Evolutionary conservation across 2,888 invertebrate species (phyloP).

Genomic region (Nomada lathburiana): DNA sequence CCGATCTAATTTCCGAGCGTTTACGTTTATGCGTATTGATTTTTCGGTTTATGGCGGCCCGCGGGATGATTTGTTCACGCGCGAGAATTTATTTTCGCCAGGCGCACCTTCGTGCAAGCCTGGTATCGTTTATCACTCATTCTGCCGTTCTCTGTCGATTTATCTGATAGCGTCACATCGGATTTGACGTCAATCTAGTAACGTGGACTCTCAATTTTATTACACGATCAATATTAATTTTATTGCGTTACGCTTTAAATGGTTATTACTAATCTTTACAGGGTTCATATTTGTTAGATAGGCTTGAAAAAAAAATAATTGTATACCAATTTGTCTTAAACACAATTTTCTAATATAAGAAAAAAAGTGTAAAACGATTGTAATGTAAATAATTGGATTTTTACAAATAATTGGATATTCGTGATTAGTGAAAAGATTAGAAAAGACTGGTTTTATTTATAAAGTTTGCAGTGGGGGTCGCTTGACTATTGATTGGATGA

Average conservation of each 20-base stretch:
- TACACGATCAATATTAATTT: too few species aligned
- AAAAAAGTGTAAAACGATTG: not conserved
- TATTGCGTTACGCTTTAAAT: too few species aligned
- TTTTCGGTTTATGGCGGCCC: constrained; percentile 39
- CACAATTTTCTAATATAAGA: not conserved
- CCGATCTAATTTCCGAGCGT: constrained; percentile 41
- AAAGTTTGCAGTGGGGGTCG: not conserved
- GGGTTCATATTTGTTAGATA: too few species aligned
- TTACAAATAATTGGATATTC: too few species aligned
- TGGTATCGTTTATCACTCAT: not conserved
- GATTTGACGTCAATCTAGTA: not conserved
- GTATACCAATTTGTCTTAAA: too few species aligned
- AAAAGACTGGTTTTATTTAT: constrained; percentile 9
- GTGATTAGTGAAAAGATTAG: constrained; percentile 22
- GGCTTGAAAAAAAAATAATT: too few species aligned
- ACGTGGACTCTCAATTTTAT: too few species aligned
- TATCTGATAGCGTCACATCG: not conserved
- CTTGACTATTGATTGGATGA: not conserved
- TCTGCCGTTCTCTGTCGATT: not conserved
- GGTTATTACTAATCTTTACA: too few species aligned
- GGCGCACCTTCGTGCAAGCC: constrained; percentile 2
- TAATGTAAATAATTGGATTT: constrained; percentile 42
- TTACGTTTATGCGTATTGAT: constrained; percentile 50
- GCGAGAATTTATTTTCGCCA: constrained; percentile 30
- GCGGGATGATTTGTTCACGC: constrained; percentile 33